Evolutionary conservation across 2,888 invertebrate species (phyloP).

Genomic region (Myopa tessellatipennis): DNA sequence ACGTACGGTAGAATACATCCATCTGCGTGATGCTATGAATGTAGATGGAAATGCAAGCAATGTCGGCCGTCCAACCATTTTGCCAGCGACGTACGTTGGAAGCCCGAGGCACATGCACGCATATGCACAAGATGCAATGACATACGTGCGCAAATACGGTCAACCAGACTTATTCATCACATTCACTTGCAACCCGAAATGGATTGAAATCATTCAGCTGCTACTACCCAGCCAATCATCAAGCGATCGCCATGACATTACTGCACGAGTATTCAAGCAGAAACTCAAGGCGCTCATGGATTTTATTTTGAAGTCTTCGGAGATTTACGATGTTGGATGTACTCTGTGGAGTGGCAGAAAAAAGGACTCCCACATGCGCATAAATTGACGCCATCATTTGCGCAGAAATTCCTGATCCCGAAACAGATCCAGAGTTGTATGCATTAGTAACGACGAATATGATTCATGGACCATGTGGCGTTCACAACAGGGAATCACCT

Average conservation of each 20-base stretch:
- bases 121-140: slow-evolving; percentile 3
- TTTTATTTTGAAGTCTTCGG: no score
- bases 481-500: slow-evolving; percentile 42
- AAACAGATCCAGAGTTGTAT: slow-evolving; percentile 43
- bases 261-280: no score
- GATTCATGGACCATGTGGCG: slow-evolving; percentile 48
- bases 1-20: slow-evolving; percentile 27
- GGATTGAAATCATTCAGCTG: background rate
- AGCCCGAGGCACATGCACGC: background rate
- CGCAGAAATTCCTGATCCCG: slow-evolving; percentile 51
- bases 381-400: slow-evolving; percentile 56
- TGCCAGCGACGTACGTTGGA: slow-evolving; percentile 6
- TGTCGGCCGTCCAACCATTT: background rate
- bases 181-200: slow-evolving; percentile 25
- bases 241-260: background rate
- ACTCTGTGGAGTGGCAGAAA: no score
- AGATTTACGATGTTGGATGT: background rate
- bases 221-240: background rate
- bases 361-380: slow-evolving; percentile 55
- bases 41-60: slow-evolving; percentile 32
- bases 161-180: slow-evolving; percentile 4
- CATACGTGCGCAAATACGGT: background rate
- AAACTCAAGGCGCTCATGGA: no score
- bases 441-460: slow-evolving; percentile 45
- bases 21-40: slow-evolving; percentile 27